Conservation (phyloP, 2,888 invertebrate genomes). For the Heteromurus nitidus region DNA sequence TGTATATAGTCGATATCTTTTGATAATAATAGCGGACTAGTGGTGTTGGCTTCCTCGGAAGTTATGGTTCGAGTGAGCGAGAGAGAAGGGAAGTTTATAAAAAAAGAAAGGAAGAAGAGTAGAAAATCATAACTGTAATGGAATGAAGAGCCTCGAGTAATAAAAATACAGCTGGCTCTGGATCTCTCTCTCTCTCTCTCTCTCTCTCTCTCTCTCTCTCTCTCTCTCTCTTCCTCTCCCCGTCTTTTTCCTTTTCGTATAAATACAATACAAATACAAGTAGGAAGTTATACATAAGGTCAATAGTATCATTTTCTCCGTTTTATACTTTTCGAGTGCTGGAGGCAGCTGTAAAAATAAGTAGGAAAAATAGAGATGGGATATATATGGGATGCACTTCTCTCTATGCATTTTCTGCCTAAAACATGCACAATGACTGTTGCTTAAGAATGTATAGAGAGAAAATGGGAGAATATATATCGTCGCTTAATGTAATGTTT, state of each 20-base stretch:
- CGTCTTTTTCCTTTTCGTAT: background rate
- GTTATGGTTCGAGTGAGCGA: background rate
- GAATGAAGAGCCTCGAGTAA: conserved; percentile 58
- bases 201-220: background rate
- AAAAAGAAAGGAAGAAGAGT: conserved; percentile 25
- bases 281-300: too few relatives aligned
- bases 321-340: conserved; percentile 15
- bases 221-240: background rate
- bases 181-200: background rate
- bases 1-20: background rate
- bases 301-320: too few relatives aligned
- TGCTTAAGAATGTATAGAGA: conserved; percentile 54
- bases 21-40: background rate
- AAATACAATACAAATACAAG: too few relatives aligned
- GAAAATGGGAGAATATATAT: background rate
- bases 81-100: conserved; percentile 24
- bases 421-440: too few relatives aligned
- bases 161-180: conserved; percentile 56
- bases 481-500: conserved; percentile 42
- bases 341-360: conserved; percentile 59
- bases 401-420: background rate
- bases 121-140: conserved; percentile 57
- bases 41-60: too few relatives aligned
- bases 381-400: background rate
- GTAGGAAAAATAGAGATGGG: background rate